Evolutionary conservation across 1,140 invertebrate species (phyloP).

Genomic region (Trichonephila inaurata): DNA sequence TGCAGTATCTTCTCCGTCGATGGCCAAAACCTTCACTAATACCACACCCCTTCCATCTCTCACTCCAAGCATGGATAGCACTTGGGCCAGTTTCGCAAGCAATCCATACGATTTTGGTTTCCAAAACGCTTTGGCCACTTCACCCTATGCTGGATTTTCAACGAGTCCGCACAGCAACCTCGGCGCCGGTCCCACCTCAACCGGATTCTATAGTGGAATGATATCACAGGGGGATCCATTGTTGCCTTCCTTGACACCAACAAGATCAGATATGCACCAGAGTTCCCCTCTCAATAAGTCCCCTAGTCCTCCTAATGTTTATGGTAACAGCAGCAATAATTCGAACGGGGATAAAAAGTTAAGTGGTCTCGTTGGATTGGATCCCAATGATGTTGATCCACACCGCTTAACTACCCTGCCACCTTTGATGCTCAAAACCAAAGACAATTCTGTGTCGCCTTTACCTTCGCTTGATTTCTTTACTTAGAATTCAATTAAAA

Average conservation of each 20-base stretch:
- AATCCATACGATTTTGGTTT: conserved; percentile 74
- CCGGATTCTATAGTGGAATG: conserved; percentile 71
- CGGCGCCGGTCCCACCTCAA: neutral
- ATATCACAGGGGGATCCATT: conserved; percentile 70
- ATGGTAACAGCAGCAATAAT: conserved; percentile 52
- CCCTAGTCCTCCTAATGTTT: conserved; percentile 56
- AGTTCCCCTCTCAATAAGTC: conserved; percentile 42
- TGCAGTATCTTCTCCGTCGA: conserved; percentile 44
- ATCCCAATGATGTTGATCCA: conserved; percentile 57
- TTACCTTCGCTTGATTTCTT: conserved; percentile 75
- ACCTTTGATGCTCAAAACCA: conserved; percentile 71
- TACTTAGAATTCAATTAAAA: neutral
- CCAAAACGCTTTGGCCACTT: conserved; percentile 64
- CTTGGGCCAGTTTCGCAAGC: conserved; percentile 63
- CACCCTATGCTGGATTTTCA: conserved; percentile 66
- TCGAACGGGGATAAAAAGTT: conserved; percentile 47
- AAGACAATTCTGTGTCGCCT: conserved; percentile 75
- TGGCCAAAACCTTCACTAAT: conserved; percentile 69
- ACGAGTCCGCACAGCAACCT: conserved; percentile 69
- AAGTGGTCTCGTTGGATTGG: conserved; percentile 40
- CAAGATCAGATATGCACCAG: conserved; percentile 64
- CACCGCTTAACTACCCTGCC: conserved; percentile 68
- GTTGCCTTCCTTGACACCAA: conserved; percentile 44
- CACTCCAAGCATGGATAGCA: conserved; percentile 53
- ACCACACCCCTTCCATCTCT: conserved; percentile 66